Evolutionary conservation across 2,888 invertebrate species (phyloP), one percentile per base, ranked within the genome.

Genomic region (Heliothis peltigera): DNA sequence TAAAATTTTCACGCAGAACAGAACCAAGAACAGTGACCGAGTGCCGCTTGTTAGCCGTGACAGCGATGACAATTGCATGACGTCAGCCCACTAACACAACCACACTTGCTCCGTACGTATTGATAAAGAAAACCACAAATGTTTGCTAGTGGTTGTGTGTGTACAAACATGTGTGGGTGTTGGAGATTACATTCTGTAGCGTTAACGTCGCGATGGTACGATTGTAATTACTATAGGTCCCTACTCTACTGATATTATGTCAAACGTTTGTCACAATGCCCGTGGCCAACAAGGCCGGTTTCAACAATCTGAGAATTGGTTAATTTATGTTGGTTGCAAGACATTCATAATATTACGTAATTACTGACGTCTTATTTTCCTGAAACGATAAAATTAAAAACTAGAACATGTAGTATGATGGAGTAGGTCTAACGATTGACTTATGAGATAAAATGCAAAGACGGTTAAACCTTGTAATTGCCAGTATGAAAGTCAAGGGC

Each of bases 31-130:
- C 85, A 86, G 87, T 88, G 89, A 88, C 88, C 86, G 87, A 90
- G 86, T 89, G 85, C 75, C 84, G 81, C 90, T 91, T 87, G 93
- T 92, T 92, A 92, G 90, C 93, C 92, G 84, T 92, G 93, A 91
- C 91, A 91, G 88, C 89, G 89, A 89, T 92, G 93, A 93, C 94
- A 94, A 94, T 93, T 89, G 85, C 79, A 84, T 95, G 94, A 95
- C 94, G 95, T 95, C 94, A 95, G 68, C 84, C 72, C 68, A 81
- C 79, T 82, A 85, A 83, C 87, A 84, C 82, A 65, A 67, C 68
- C 71, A 70, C 79, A 70, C 64, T 64, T 65, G 77, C 64, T 8
- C 64, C 62, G 77, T 84, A 78, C 54, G 75, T 70, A 79, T 79
- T 85, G 88, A 89, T 90, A 90, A 89, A 86, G 82, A 85, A 87